These are phyloP conservation scores for Sylvia atricapilla DNA, from an alignment of 2,113 vertebrate species.

Conservation along the genomic window DNA sequence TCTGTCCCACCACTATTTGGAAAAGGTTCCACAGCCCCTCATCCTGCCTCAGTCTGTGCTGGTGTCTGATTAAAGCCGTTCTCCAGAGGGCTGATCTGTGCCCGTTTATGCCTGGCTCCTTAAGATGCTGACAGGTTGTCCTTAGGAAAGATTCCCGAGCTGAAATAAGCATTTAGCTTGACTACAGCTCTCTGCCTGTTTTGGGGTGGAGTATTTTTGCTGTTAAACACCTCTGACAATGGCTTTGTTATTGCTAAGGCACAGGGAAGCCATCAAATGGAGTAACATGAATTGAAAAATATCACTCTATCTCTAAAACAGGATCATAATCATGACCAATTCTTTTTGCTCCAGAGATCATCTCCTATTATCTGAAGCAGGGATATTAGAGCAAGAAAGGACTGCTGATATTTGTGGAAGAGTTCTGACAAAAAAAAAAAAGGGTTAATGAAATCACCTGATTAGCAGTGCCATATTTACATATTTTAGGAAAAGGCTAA, in stretches of 20 bases:
- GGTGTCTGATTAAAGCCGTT: background rate
- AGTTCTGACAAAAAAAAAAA: background rate
- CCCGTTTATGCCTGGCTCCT: background rate
- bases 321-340: background rate
- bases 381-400: background rate
- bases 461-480: background rate
- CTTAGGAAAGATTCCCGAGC: background rate
- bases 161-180: background rate
- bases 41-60: background rate
- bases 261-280: background rate
- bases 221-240: background rate
- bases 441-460: background rate
- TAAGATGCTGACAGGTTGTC: background rate
- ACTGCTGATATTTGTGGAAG: background rate
- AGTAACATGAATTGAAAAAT: background rate
- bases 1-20: background rate
- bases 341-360: background rate
- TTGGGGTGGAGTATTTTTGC: rapidly evolving
- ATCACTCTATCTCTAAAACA: background rate
- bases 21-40: background rate
- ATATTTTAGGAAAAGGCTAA: background rate
- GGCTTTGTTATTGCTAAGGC: background rate
- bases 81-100: background rate
- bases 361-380: background rate
- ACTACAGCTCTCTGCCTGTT: background rate